A percentile compares a stretch with the other conserved stretches of the same genome.
Conservation (phyloP, 92 coral and sea anemone genomes). For the Pocillopora meandrina region DNA sequence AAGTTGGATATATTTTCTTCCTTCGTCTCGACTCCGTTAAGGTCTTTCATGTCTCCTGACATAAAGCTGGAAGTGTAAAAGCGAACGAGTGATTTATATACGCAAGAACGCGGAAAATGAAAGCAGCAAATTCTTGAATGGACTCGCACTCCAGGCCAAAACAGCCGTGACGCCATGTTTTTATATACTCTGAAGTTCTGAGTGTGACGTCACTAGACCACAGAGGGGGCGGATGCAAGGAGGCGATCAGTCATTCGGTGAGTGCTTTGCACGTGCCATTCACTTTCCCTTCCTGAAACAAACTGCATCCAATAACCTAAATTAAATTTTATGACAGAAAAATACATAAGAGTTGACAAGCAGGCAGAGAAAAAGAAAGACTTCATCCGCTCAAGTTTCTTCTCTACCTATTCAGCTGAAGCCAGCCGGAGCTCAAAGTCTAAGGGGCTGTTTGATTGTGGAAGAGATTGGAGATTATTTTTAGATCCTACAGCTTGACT, state of each 20-base stretch:
- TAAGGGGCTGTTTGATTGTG: too few species aligned
- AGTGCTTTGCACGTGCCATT: conserved; percentile 21
- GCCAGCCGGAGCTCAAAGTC: too few species aligned
- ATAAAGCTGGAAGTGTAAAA: conserved; percentile 1
- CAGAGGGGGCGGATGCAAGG: not conserved
- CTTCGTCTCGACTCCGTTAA: conserved; percentile 27
- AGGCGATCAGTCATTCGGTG: too few species aligned
- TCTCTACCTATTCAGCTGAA: too few species aligned
- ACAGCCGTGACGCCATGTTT: conserved; percentile 45
- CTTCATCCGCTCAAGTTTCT: too few species aligned
- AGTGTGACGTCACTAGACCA: conserved; percentile 30
- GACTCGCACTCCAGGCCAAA: not conserved
- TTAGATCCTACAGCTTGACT: too few species aligned
- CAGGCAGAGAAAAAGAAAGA: too few species aligned
- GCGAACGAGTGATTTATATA: conserved; percentile 4
- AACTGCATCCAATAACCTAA: too few species aligned
- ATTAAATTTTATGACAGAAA: too few species aligned
- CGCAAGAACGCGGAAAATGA: conserved; percentile 13
- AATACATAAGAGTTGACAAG: too few species aligned
- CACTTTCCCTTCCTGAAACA: too few species aligned
- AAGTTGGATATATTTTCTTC: not conserved
- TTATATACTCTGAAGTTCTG: not conserved
- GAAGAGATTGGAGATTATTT: too few species aligned
- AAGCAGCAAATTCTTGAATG: not conserved
- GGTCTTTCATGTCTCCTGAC: conserved; percentile 1